Conservation (phyloP, 2,797 vertebrate species). For the Alectoris magna region DNA sequence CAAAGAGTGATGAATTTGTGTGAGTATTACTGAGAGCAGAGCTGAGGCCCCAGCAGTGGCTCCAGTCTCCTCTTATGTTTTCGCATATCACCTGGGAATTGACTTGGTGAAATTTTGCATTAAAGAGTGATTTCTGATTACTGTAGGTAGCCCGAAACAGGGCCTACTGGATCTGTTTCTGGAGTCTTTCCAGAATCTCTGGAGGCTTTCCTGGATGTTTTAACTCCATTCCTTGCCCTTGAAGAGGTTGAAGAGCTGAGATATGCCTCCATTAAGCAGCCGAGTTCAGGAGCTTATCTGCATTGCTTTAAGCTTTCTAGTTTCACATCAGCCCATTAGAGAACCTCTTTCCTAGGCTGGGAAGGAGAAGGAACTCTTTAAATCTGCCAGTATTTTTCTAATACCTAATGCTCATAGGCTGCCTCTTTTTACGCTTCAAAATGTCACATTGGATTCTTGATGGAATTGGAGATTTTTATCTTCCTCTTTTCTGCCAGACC, state of each 20-base stretch:
- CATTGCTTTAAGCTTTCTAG: not conserved
- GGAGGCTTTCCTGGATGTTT: not conserved
- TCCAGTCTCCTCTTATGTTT: not conserved
- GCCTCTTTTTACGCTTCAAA: conserved; percentile 31
- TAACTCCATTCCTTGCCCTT: not conserved
- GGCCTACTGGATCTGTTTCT: not conserved
- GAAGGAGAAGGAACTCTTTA: not conserved
- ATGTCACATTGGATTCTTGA: conserved; percentile 20
- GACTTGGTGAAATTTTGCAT: not conserved
- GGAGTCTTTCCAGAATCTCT: no score
- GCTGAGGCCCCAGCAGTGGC: not conserved
- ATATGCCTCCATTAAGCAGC: conserved; percentile 23
- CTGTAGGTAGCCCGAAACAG: not conserved
- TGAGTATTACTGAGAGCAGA: not conserved
- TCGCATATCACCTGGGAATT: not conserved
- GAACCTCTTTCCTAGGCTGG: not conserved
- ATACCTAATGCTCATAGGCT: not conserved
- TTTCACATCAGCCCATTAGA: conserved; percentile 21
- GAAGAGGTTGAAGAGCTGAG: not conserved
- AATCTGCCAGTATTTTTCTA: not conserved
- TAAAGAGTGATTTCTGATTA: not conserved
- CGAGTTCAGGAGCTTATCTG: not conserved
- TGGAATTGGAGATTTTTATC: conserved; percentile 42
- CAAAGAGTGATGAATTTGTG: not conserved
- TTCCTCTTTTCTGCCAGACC: not conserved